Base-by-base conservation (phyloP, 2,888 invertebrate genomes). In the Lysandra coridon region DNA sequence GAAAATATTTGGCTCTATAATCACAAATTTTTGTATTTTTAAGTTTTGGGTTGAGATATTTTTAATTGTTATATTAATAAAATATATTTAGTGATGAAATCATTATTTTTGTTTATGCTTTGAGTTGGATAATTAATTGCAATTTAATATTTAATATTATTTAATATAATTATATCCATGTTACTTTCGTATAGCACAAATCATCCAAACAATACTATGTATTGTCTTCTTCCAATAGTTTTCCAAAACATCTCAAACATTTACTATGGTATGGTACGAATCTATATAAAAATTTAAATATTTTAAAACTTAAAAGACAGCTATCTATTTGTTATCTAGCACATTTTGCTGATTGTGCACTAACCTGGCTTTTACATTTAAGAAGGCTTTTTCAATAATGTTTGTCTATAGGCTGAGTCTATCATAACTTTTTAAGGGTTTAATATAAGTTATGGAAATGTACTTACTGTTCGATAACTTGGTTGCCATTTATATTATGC, bases 311-410 rank as follows among this genome's bases (percentile, higher is more conserved):
- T 84, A 85, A 83, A 83, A 84, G 80, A 86, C 87, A 84, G 89
- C 89, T 91, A 90, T 90, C 89, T 86, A 84, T 85, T 86, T 87
- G 86, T 89, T 90, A 88, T 90, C 88, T 82, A 81, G 91, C 92
- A 93, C 92, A 86, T 91, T 91, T 88, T 89, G 87, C 90, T 89
- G 89, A 91, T 89, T 89, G 91, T 90, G 91, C 91, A 92, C 91
- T 90, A 89, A 88, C 89, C 87, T 83, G 86, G 91, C 91, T 92
- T 91, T 87, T 86, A 91, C 87, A 88, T 89, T 88, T 88, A 89
- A 88, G 88, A 85, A 88, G 87, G 89, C 88, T 89, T 89, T 87
- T 85, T 88, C 85, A 81, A 79, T 81, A 88, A 88, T 89, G 85
- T 87, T 88, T 89, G 89, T 89, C 89, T 89, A 92, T 92, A 91